Base-by-base conservation (phyloP, 2,113 vertebrate species). In the Percopsis transmontana region DNA sequence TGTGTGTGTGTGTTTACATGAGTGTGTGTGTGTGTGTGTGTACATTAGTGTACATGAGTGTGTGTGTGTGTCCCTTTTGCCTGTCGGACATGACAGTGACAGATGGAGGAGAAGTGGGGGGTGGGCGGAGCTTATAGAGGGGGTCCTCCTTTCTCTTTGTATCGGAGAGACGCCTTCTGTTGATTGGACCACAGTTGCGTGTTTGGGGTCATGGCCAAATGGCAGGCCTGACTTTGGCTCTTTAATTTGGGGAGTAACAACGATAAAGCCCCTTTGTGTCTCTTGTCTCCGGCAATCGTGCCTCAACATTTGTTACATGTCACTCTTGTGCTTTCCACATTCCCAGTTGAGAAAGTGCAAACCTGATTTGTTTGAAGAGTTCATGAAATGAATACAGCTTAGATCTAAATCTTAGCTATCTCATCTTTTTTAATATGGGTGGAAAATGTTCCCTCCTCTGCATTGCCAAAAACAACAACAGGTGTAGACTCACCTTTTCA, bases 41-140 rank as follows among this genome's bases (percentile, higher is more conserved):
- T 65, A 39, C 24, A 41, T 44, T 15, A 16, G 64, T 52, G 59
- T 13, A 61, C 68, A 62, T 62, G 79, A 54, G 53, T 62, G 59
- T 70, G 40, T 79, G 61, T 59, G 23, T 68, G 69, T 72, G 63
- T 73, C 61, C 42, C 76, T 80, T 82, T 74, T 79, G 81, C 60
- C 80, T 62, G 68, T 77, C 62, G 66, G 69, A 69, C 78, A 71
- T 82, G 68, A 88, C 83, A 89, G 87, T 79, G 90, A 92, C 91
- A 93, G 92, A 93, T 94, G 91, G 90, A 85, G 77, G 58, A 77
- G 76, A 79, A 76, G 85, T 85, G 57, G 86, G 74, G 81, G 69
- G 70, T 70, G 81, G 87, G 83, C 68, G 74, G 75, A 76, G 76
- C 55, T 53, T 50, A 15, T 74, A 79, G 63, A 74, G 77, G 21